These are phyloP conservation scores for Drosophila kepulauana DNA, from an alignment of 1,140 invertebrate species.

Conservation along the genomic window DNA sequence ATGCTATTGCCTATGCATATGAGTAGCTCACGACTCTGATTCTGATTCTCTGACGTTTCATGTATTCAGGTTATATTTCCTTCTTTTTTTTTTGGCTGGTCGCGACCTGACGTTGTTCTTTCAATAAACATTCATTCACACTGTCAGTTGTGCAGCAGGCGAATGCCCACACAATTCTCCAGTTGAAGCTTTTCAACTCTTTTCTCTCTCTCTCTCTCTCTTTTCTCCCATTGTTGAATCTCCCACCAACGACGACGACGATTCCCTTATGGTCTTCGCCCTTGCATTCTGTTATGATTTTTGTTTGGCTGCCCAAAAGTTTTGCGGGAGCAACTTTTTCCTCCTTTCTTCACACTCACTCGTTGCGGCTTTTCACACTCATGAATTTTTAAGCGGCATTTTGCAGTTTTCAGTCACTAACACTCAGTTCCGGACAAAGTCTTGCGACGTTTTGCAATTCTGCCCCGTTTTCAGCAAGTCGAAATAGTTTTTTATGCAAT, in stretches of 20 bases:
- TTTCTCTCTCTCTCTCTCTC: no score
- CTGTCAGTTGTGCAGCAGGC: slow-evolving; percentile 15
- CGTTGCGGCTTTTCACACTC: slow-evolving; percentile 56
- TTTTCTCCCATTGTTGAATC: neutral
- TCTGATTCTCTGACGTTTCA: slow-evolving; percentile 66
- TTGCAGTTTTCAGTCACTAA: slow-evolving; percentile 54
- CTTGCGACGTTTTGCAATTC: slow-evolving; percentile 25
- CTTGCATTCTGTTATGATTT: slow-evolving; percentile 44
- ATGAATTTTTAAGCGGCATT: slow-evolving; percentile 59
- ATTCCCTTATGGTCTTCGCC: neutral
- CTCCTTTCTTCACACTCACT: slow-evolving; percentile 20
- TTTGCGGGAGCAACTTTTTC: slow-evolving; percentile 31
- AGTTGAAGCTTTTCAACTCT: neutral
- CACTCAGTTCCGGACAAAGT: slow-evolving; percentile 34
- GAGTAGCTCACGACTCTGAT: slow-evolving; percentile 40
- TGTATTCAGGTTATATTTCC: slow-evolving; percentile 42
- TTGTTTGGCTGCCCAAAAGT: slow-evolving; percentile 43
- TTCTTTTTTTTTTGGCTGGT: slow-evolving; percentile 36
- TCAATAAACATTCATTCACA: slow-evolving; percentile 58
- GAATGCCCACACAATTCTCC: slow-evolving; percentile 5
- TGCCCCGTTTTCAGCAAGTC: slow-evolving; percentile 44
- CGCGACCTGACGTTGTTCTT: slow-evolving; percentile 49
- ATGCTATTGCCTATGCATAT: slow-evolving; percentile 68
- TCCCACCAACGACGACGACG: neutral
- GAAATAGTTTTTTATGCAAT: slow-evolving; percentile 57